Evolutionary conservation across 2,797 vertebrate genomes (phyloP), one percentile per base, ranked within the genome.

Genomic region (Orientallactaga sibirica): DNA sequence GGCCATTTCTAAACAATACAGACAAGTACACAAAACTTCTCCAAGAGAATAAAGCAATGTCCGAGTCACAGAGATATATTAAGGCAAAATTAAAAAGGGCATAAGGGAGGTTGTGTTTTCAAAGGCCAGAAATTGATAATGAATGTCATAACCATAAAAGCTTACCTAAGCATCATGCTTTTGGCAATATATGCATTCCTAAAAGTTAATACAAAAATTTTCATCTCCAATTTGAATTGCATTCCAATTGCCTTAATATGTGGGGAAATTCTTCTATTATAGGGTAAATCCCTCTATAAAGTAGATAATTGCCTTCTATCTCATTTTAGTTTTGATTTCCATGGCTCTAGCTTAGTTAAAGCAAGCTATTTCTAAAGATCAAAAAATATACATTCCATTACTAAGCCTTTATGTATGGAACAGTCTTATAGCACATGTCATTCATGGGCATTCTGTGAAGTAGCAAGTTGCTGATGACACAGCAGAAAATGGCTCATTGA

Each of bases 261-360:
- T 90, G 82, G 70, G 90, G 86, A 92, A 93, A 75, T 37, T 70
- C 67, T 90, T 89, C 55, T 10, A 3, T 78, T 37, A 76, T 27
- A 79, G 71, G 66, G 80, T 37, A 94, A 67, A 76, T 82, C 77
- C 61, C 41, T 92, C 16, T 71, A n/a, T 80, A 79, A 85, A 93
- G 82, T 73, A 62, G 90, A 68, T 91, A 88, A 93, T 87, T 8
- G 10, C 43, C 33, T 90, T 74, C 43, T 89, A 79, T 88, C 82
- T 93, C 71, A 77, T 89, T 91, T 77, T 71, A 90, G 19, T 80
- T 93, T 93, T 24, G 48, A 91, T 88, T 94, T 94, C 91, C 27
- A 70, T 70, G 76, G n/a, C 0, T 92, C 33, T 66, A 73, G 27
- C 24, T 94, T 93, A 55, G 43, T 86, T 86, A 70, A 95, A 64